phyloP scores from a whole-genome alignment of 2,888 invertebrate species.

The Norana najaformis region DNA sequence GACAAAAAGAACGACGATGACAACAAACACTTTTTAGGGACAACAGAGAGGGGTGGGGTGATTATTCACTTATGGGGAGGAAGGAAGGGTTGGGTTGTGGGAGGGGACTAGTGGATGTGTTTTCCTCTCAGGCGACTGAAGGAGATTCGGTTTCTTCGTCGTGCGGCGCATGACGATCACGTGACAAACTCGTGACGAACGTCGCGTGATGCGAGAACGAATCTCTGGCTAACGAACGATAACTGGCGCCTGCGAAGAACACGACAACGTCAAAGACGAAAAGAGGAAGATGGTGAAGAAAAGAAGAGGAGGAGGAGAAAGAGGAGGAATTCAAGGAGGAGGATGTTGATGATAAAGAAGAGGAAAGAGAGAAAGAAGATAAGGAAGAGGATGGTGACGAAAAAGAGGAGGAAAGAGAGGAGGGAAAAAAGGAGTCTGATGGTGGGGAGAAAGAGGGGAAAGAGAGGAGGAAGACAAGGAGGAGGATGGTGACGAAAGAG shows the following conservation, averaged over 20 bases:
- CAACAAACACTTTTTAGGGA: too few species aligned
- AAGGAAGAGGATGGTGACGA: not conserved
- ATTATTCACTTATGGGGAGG: not conserved
- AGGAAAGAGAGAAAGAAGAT: not conserved
- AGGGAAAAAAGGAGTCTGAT: not conserved
- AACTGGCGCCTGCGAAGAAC: too few species aligned
- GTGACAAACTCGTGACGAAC: too few species aligned
- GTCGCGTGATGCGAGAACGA: not conserved
- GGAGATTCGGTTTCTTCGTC: not conserved
- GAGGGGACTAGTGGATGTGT: not conserved
- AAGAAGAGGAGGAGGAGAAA: too few species aligned
- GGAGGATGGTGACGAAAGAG: too few species aligned
- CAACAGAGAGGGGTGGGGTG: not conserved
- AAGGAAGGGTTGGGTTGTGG: not conserved
- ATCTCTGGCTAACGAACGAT: not conserved
- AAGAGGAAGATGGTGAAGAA: too few species aligned
- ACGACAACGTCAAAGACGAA: too few species aligned
- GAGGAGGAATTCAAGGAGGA: too few species aligned
- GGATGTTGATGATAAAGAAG: not conserved
- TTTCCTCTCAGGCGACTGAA: not conserved
- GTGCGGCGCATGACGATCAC: not conserved
- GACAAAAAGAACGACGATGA: too few species aligned
- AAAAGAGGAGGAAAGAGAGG: not conserved
- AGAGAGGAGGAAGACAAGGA: not conserved
- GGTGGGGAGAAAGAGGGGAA: not conserved